phyloP scores from a whole-genome alignment of 2,888 invertebrate species.

The Disparrhopalites patrizii region DNA sequence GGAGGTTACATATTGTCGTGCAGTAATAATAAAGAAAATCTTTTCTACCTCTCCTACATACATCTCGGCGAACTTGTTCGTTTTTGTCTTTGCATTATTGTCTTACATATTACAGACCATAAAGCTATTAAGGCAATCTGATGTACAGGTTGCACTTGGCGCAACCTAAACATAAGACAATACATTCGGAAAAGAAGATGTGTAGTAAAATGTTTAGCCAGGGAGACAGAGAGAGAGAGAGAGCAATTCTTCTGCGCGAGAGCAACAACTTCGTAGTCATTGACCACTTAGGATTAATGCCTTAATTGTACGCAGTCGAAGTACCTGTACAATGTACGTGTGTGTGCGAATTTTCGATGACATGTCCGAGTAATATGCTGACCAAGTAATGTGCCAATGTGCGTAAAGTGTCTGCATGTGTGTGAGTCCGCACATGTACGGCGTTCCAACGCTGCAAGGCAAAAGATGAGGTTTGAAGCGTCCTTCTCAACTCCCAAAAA shows the following conservation, averaged over 20 bases:
- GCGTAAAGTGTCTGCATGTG: neutral
- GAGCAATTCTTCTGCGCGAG: neutral
- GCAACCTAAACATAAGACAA: too few species aligned
- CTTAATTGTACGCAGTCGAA: slow-evolving; percentile 11
- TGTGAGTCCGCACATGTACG: neutral
- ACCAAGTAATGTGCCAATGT: neutral
- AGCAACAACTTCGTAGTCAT: slow-evolving; percentile 10
- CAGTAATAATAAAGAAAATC: neutral
- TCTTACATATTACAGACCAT: too few species aligned
- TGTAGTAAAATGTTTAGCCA: too few species aligned
- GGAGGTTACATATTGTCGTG: neutral
- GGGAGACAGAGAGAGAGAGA: too few species aligned
- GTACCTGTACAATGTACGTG: slow-evolving; percentile 11
- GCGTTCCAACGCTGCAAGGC: neutral
- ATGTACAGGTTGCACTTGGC: too few species aligned
- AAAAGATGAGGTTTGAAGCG: slow-evolving; percentile 15
- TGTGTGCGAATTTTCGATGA: slow-evolving; percentile 11
- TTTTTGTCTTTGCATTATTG: too few species aligned
- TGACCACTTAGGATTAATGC: slow-evolving; percentile 20
- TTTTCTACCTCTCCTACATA: neutral
- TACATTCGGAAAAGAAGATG: too few species aligned
- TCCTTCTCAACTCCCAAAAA: slow-evolving; percentile 22
- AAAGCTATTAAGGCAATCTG: too few species aligned
- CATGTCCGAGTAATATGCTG: too few species aligned
- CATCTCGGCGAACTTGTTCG: too few species aligned